A percentile compares a stretch with the other conserved stretches of the same genome.
These are phyloP conservation scores for Melanophora roralis DNA, from an alignment of 2,888 invertebrate genomes.

Conservation along the genomic window DNA sequence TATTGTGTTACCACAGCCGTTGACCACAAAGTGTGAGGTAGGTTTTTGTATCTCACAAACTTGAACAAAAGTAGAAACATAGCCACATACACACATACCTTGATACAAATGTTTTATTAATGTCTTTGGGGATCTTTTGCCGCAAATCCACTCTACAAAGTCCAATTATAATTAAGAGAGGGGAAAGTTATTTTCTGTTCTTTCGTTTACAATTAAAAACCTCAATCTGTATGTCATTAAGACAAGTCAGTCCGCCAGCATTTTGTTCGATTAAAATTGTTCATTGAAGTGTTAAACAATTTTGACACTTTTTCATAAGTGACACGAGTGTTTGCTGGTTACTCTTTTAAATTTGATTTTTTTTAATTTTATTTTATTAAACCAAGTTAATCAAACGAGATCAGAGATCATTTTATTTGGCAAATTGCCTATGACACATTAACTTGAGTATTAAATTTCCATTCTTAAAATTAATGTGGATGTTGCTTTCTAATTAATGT, in stretches of 20 bases:
- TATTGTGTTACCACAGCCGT: background rate
- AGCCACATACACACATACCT: no score
- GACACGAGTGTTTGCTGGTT: slow-evolving; percentile 44
- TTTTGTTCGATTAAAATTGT: slow-evolving; percentile 41
- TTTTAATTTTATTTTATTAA: slow-evolving; percentile 28
- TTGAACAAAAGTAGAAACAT: background rate
- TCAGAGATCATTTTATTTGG: slow-evolving; percentile 53
- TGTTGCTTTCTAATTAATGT: slow-evolving; percentile 6
- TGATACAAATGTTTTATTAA: slow-evolving; percentile 29
- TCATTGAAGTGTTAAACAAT: slow-evolving; percentile 62
- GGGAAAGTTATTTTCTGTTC: slow-evolving; percentile 10
- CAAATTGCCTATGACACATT: slow-evolving; percentile 60
- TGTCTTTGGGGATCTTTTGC: background rate
- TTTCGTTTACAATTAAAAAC: slow-evolving; percentile 42
- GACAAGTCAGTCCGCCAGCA: background rate
- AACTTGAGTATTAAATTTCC: slow-evolving; percentile 55
- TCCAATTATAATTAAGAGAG: background rate
- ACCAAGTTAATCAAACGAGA: slow-evolving; percentile 33
- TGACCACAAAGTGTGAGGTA: slow-evolving; percentile 41
- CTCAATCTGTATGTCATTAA: slow-evolving; percentile 17
- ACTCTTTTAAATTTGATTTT: slow-evolving; percentile 17
- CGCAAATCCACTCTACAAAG: background rate
- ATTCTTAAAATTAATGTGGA: background rate
- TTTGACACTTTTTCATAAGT: slow-evolving; percentile 64
- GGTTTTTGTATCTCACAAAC: slow-evolving; percentile 19